Conservation (phyloP, 2,797 vertebrate genomes). For the Karalla daura region DNA sequence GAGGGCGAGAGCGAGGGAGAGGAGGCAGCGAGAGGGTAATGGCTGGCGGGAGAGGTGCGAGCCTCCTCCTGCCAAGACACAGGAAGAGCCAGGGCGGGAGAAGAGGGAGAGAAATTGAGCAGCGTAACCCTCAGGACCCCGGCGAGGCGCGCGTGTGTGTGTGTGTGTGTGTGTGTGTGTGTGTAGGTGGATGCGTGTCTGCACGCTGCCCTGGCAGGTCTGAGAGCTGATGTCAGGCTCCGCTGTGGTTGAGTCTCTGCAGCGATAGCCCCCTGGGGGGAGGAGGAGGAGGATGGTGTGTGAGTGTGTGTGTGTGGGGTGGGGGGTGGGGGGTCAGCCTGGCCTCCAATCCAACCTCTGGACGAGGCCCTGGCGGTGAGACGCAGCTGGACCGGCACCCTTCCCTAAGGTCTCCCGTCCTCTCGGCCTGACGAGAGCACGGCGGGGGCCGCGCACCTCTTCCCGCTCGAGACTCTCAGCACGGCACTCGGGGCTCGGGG, state of each 20-base stretch:
- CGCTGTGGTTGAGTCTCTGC: constrained; percentile 38
- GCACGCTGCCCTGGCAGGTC: constrained; percentile 51
- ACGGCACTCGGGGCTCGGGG: background rate
- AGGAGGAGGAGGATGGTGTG: too few relatives aligned
- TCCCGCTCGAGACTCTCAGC: too few relatives aligned
- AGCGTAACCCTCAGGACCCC: constrained; percentile 73
- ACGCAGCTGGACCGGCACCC: constrained; percentile 68
- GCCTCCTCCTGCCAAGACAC: constrained; percentile 69
- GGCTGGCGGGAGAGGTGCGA: constrained; percentile 64
- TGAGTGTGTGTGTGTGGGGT: too few relatives aligned
- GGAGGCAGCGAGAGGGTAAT: constrained; percentile 65
- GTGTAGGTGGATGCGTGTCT: constrained; percentile 25
- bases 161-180: constrained; percentile 33
- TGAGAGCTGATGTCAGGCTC: constrained; percentile 66
- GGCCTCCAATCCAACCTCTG: constrained; percentile 61
- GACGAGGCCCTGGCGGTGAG: constrained; percentile 49
- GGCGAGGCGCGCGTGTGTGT: constrained; percentile 52
- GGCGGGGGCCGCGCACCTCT: too few relatives aligned
- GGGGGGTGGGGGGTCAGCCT: too few relatives aligned
- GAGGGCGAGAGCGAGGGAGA: constrained; percentile 35
- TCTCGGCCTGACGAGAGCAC: too few relatives aligned
- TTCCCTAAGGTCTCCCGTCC: too few relatives aligned
- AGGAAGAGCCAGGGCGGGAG: constrained; percentile 55
- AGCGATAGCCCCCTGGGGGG: constrained; percentile 49
- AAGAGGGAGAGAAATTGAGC: constrained; percentile 73